A percentile compares a stretch with the other conserved stretches of the same genome.
These are phyloP conservation scores for Pterocles gutturalis DNA, from an alignment of 2,113 vertebrate species.

Conservation along the genomic window DNA sequence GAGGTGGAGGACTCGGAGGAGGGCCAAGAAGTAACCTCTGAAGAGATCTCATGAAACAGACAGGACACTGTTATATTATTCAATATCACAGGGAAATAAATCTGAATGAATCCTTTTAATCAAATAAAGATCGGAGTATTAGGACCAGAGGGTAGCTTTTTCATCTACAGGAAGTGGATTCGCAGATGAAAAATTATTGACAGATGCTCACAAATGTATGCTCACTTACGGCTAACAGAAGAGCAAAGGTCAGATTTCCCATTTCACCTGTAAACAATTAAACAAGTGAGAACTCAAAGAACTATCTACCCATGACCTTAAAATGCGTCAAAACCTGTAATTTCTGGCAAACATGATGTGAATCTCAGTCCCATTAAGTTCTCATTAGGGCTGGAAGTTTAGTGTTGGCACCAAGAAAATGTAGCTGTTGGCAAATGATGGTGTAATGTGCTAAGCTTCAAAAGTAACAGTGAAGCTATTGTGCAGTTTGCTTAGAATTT, in stretches of 20 bases:
- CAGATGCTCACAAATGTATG: not conserved
- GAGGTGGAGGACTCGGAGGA: not conserved
- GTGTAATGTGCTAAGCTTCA: slow-evolving; percentile 18
- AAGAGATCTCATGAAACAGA: not conserved
- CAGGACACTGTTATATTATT: not conserved
- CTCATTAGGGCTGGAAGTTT: slow-evolving; percentile 28
- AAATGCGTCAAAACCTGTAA: slow-evolving; percentile 49
- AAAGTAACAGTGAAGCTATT: not conserved
- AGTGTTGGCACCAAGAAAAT: slow-evolving; percentile 42
- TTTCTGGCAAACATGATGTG: slow-evolving; percentile 36
- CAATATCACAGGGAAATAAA: slow-evolving; percentile 44
- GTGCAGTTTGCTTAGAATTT: not conserved
- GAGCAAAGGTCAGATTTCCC: slow-evolving; percentile 16
- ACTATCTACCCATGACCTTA: not conserved
- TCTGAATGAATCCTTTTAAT: slow-evolving; percentile 64
- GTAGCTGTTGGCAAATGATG: slow-evolving; percentile 34
- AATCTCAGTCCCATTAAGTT: not conserved
- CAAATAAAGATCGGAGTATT: slow-evolving; percentile 59
- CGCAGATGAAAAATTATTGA: slow-evolving; percentile 17
- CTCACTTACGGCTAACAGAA: slow-evolving; percentile 28
- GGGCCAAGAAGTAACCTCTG: not conserved
- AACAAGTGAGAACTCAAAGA: slow-evolving; percentile 41
- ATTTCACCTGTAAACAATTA: slow-evolving; percentile 60
- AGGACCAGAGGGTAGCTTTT: slow-evolving; percentile 39
- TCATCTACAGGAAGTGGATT: slow-evolving; percentile 40